Evolutionary conservation across 2,888 invertebrate species (phyloP).

Genomic region (Scaptomyza tumidula): DNA sequence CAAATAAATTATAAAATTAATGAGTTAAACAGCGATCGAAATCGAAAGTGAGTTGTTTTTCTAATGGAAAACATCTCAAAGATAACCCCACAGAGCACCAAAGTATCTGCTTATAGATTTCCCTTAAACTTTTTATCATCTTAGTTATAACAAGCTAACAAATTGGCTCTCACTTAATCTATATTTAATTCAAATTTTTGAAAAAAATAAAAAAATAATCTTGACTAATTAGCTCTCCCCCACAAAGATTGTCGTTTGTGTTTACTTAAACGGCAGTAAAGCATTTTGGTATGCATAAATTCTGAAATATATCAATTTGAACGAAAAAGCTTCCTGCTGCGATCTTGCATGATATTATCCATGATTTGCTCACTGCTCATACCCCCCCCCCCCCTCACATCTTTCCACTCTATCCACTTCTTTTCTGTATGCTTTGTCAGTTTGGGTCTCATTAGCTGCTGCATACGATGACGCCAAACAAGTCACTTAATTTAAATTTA

Average conservation of each 20-base stretch:
- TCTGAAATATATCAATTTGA: slow-evolving; percentile 13
- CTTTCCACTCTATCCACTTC: slow-evolving; percentile 3
- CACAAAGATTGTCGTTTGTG: not conserved
- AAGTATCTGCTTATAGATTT: no score
- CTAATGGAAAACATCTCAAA: no score
- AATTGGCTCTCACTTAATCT: not conserved
- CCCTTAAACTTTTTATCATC: no score
- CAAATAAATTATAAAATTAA: no score
- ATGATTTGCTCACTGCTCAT: not conserved
- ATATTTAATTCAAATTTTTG: not conserved
- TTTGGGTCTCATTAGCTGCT: slow-evolving; percentile 71
- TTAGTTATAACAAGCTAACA: not conserved
- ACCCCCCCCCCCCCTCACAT: not conserved
- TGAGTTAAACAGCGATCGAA: no score
- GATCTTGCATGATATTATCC: slow-evolving; percentile 23
- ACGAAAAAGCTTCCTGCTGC: slow-evolving; percentile 61
- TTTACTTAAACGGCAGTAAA: not conserved
- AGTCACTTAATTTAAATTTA: slow-evolving; percentile 80
- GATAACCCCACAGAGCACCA: no score
- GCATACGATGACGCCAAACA: slow-evolving; percentile 76
- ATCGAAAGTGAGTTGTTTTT: no score
- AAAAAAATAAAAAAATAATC: not conserved
- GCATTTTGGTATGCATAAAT: slow-evolving; percentile 1
- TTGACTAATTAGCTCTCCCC: not conserved
- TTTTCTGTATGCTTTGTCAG: slow-evolving; percentile 8